Evolutionary conservation across 2,888 invertebrate genomes (phyloP), one percentile per base, ranked within the genome.

Genomic region (Eupithecia dodoneata): DNA sequence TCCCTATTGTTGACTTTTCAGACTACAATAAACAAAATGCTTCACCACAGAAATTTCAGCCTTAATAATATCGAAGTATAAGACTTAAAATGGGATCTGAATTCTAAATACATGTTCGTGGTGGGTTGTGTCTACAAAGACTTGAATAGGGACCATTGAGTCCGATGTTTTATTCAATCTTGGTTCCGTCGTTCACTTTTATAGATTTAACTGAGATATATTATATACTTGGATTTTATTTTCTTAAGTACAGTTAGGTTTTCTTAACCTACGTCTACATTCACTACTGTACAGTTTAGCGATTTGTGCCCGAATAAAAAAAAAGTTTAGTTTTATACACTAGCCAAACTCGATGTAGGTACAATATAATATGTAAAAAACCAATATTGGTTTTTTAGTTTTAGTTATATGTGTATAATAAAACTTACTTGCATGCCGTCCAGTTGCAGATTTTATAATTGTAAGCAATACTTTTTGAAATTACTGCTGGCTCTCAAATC

Each of bases 1-100:
- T 90, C 85, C 79, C 88, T 84, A 89, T 91, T 91, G 91, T 91
- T 89, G 87, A 88, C 85, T 83, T 88, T 85, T 78, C 84, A 78
- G 80, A 75, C 79, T 74, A 81, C 78, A 81, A 82, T 80, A 82
- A 80, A 82, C 82, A 82, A 80, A 81, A 78, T 74, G 73, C 9
- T 72, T 67, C 66, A 10, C 18, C 75, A 69, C 65, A 63, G 10
- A 10, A 79, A 44, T 71, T 15, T 72, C 72, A 49, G 67, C 1
- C 72, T 52, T 59, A 74, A 73, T 49, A 0, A 4, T 12, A 12
- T 5, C 52, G 0, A 2, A 7, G 2, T 0, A 42, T 77, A 80
- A 41, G 65, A 73, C 66, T 49, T n/a, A 74, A 77, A 79, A 70
- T 78, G 18, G 73, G 65, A 7, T 69, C 30, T 2, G 2, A 10